Conservation (phyloP, 2,888 invertebrate species). For the Mantis religiosa region DNA sequence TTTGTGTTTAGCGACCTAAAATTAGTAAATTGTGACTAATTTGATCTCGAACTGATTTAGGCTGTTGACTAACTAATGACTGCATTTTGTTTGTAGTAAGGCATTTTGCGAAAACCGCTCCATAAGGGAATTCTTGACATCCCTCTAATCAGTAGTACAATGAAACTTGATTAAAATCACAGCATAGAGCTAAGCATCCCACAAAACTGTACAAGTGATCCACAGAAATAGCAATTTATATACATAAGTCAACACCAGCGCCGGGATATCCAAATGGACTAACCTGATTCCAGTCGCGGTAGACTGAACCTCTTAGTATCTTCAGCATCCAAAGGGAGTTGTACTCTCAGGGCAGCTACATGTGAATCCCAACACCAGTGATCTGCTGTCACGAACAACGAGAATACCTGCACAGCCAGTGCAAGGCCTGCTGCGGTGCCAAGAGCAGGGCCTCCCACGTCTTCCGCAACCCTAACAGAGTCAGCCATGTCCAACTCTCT, state of each 20-base stretch:
- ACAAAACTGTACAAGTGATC: too few relatives aligned
- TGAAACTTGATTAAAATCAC: too few relatives aligned
- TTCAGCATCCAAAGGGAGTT: neutral
- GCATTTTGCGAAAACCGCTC: too few relatives aligned
- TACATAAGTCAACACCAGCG: neutral
- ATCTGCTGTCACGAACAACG: neutral
- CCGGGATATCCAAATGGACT: neutral
- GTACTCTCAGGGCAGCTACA: neutral
- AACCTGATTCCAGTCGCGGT: neutral
- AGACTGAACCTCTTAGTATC: constrained; percentile 2
- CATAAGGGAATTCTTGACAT: too few relatives aligned
- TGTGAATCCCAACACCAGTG: constrained; percentile 3
- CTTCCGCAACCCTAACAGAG: neutral
- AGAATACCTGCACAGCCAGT: neutral
- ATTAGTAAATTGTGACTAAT: too few relatives aligned
- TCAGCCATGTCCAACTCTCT: neutral
- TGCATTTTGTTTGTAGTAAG: too few relatives aligned
- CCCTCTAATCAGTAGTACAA: too few relatives aligned
- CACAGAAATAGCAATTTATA: neutral
- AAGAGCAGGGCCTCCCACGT: neutral
- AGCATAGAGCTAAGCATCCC: too few relatives aligned
- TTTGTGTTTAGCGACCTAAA: too few relatives aligned
- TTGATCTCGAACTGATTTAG: too few relatives aligned
- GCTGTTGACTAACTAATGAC: too few relatives aligned
- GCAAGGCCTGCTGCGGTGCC: neutral